Percentiles rank a stretch among this genome's conserved stretches.
These are phyloP conservation scores for Drosophila orena DNA, from an alignment of 1,140 invertebrate species.

Conservation along the genomic window DNA sequence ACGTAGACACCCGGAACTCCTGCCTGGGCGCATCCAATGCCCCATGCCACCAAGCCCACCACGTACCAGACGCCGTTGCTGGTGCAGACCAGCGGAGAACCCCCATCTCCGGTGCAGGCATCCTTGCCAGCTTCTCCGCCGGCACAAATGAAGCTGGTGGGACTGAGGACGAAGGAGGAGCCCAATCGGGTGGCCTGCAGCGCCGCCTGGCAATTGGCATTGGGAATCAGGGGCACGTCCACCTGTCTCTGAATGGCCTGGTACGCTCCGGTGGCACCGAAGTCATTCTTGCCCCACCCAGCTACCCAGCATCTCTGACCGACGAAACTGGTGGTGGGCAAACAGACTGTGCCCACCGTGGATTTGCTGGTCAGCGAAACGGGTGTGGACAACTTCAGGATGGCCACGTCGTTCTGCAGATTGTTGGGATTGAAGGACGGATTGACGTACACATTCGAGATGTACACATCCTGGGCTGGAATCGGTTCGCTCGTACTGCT, in stretches of 20 bases:
- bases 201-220: slow-evolving; percentile 87
- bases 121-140: slow-evolving; percentile 91
- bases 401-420: slow-evolving; percentile 89
- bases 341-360: slow-evolving; percentile 90
- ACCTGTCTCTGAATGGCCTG: slow-evolving; percentile 89
- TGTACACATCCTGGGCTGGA: slow-evolving; percentile 87
- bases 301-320: slow-evolving; percentile 90
- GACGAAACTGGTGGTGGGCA: slow-evolving; percentile 87
- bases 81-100: slow-evolving; percentile 90
- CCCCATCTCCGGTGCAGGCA: slow-evolving; percentile 91
- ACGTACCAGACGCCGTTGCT: slow-evolving; percentile 87
- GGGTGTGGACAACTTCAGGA: slow-evolving; percentile 87
- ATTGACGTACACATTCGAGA: slow-evolving; percentile 87
- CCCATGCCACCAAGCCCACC: slow-evolving; percentile 91
- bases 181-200: slow-evolving; percentile 89
- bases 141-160: slow-evolving; percentile 90
- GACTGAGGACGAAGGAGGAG: slow-evolving; percentile 87
- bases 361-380: slow-evolving; percentile 87
- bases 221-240: slow-evolving; percentile 89
- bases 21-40: slow-evolving; percentile 88
- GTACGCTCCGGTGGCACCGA: slow-evolving; percentile 88
- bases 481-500: slow-evolving; percentile 87
- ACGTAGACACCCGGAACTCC: slow-evolving; percentile 90
- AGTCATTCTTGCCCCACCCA: slow-evolving; percentile 93
- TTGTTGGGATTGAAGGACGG: slow-evolving; percentile 88